These are phyloP conservation scores for Halocynthia roretzi DNA, from an alignment of 23 tunicate genomes.

Conservation along the genomic window DNA sequence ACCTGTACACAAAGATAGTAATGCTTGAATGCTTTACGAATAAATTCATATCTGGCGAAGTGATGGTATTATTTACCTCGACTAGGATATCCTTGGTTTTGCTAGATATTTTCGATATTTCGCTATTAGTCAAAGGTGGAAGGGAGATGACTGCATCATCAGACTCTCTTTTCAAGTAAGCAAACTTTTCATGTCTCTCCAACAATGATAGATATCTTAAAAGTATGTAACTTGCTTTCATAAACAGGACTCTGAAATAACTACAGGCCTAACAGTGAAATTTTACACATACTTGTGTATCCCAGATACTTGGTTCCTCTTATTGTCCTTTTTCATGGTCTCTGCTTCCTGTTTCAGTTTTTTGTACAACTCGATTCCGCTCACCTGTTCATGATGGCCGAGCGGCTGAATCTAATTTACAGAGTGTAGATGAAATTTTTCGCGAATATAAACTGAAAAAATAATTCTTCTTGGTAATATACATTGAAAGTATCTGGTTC, in stretches of 20 bases:
- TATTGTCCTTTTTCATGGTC: conserved; percentile 66
- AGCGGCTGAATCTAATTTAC: conserved; percentile 56
- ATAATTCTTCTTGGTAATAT: neutral
- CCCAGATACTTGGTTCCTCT: conserved; percentile 78
- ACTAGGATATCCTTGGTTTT: conserved; percentile 43
- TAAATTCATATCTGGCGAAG: neutral
- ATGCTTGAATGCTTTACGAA: neutral
- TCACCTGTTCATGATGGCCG: conserved; percentile 42
- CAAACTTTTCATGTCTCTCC: conserved; percentile 69
- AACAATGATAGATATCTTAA: conserved; percentile 62
- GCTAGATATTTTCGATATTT: conserved; percentile 48
- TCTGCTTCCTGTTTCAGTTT: conserved; percentile 69
- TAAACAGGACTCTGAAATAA: no score
- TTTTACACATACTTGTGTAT: conserved; percentile 50
- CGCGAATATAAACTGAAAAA: neutral
- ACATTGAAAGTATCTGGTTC: conserved; percentile 51
- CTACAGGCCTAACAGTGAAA: neutral
- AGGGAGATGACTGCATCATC: conserved; percentile 78
- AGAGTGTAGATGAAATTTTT: neutral
- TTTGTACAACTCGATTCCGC: conserved; percentile 41
- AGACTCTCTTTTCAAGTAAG: conserved; percentile 31
- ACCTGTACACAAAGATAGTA: conserved; percentile 18
- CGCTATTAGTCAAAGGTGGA: conserved; percentile 84
- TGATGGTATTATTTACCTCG: conserved; percentile 34
- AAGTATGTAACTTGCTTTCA: neutral